phyloP scores from a whole-genome alignment of 2,113 vertebrate species.

The Bufo gargarizans region DNA sequence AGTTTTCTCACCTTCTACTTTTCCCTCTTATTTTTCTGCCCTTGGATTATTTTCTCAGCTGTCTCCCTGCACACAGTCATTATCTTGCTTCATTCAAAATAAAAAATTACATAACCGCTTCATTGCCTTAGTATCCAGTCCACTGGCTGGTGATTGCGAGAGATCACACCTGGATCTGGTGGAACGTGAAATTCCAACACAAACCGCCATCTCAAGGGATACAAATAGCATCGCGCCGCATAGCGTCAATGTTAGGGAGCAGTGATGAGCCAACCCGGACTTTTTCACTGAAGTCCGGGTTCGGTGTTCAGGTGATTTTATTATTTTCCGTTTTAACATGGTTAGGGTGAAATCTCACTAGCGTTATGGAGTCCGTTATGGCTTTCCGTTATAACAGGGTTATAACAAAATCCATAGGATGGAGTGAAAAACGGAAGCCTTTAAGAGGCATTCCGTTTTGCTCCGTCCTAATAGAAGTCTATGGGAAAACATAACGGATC shows the following conservation, averaged over 20 bases:
- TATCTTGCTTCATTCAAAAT: not conserved
- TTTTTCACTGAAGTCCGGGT: too few relatives aligned
- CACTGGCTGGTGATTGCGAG: not conserved
- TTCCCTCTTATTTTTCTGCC: not conserved
- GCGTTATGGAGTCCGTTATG: too few relatives aligned
- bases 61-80: conserved; percentile 11
- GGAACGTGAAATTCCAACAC: not conserved
- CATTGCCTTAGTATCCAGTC: conserved; percentile 7
- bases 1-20: conserved; percentile 4
- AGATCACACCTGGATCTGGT: conserved; percentile 3
- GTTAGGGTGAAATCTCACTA: too few relatives aligned
- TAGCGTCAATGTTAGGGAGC: not conserved
- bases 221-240: not conserved
- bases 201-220: not conserved
- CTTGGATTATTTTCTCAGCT: conserved; percentile 2
- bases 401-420: too few relatives aligned
- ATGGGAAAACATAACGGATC: too few relatives aligned
- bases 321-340: too few relatives aligned
- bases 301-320: too few relatives aligned
- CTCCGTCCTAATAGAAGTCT: too few relatives aligned
- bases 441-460: too few relatives aligned
- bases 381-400: too few relatives aligned
- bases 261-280: too few relatives aligned
- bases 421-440: too few relatives aligned
- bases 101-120: not conserved